Evolutionary conservation across 2,888 invertebrate genomes (phyloP).

Genomic region (Drosophila kuntzei): DNA sequence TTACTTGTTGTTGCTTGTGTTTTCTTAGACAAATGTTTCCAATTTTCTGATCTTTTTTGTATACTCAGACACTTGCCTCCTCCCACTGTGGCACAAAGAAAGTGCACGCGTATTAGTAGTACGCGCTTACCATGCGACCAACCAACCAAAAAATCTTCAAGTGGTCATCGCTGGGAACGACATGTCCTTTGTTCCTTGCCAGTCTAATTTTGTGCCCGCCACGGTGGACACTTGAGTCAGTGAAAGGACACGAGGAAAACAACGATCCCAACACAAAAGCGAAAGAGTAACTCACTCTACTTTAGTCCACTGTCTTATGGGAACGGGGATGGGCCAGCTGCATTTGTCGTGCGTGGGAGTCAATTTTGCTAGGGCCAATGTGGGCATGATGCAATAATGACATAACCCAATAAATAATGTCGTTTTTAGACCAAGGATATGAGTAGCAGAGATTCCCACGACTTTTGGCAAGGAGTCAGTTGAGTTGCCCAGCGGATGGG

Average conservation of each 20-base stretch:
- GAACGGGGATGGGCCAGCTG: constrained; percentile 61
- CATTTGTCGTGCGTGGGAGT: constrained; percentile 76
- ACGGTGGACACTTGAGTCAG: constrained; percentile 69
- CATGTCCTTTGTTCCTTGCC: constrained; percentile 45
- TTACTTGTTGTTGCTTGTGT: constrained; percentile 46
- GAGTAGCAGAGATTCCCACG: constrained; percentile 57
- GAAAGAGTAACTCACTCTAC: constrained; percentile 60
- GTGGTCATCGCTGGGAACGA: constrained; percentile 76
- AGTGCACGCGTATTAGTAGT: constrained; percentile 57
- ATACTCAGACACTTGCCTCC: constrained; percentile 29
- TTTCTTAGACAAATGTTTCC: constrained; percentile 76
- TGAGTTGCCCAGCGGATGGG: constrained; percentile 10
- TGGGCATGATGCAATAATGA: constrained; percentile 65
- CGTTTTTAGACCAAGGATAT: background rate
- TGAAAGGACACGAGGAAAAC: constrained; percentile 55
- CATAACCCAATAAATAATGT: constrained; percentile 30
- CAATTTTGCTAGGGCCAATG: constrained; percentile 50
- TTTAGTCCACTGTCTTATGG: constrained; percentile 19
- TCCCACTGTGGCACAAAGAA: constrained; percentile 64
- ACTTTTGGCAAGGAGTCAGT: constrained; percentile 43
- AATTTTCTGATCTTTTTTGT: constrained; percentile 59
- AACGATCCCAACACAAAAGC: constrained; percentile 30
- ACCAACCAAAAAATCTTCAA: constrained; percentile 52
- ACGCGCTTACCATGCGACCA: constrained; percentile 79
- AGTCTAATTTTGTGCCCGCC: constrained; percentile 74